Base-by-base conservation (phyloP, 2,888 invertebrate species). In the Amiota minor region DNA sequence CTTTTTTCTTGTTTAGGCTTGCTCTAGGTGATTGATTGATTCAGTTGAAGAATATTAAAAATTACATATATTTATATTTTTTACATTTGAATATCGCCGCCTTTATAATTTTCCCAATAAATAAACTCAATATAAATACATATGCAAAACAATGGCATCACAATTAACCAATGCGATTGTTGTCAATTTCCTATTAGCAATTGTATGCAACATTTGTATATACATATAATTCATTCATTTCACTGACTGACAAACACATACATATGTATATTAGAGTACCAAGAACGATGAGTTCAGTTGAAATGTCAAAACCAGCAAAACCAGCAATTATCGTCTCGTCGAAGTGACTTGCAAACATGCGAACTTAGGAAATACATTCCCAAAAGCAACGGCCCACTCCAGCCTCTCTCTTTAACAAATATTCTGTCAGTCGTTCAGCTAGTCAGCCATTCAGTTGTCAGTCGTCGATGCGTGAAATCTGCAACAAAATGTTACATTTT, bases 401-500 rank as follows among this genome's bases (percentile, higher is more conserved):
- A 10, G 18, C 49, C 16, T 49, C 14, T 20, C 46, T 35, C 35
- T 35, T 35, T 35, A 35, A 35, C 35, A 35, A 35, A 35, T 35
- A 35, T 35, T 35, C 35, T 35, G 35, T 35, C 35, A 35, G 35
- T 35, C 6, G 35, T 35, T 35, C 6, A 35, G 35, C 6, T 35
- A 35, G 4, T 35, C 6, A 35, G 35, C 6, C 35, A 35, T 35
- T 35, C 35, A 23, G 23, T 23, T 3, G 1, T 23, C 16, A 62
- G 46, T 49, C 76, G 75, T 75, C 78, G 71, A 55, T 70, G 64
- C 71, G 67, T 67, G 49, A 79, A 76, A 79, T 75, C 75, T 76
- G 75, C 80, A 78, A 74, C 80, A 80, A 80, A 80, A 77, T 76
- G 76, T 75, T 80, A 75, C 80, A 76, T 80, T 80, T 77, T 76